These are phyloP conservation scores for Catostylus mosaicus DNA, from an alignment of 30 jellyfish, hydroid and myxozoan genomes.

Conservation along the genomic window DNA sequence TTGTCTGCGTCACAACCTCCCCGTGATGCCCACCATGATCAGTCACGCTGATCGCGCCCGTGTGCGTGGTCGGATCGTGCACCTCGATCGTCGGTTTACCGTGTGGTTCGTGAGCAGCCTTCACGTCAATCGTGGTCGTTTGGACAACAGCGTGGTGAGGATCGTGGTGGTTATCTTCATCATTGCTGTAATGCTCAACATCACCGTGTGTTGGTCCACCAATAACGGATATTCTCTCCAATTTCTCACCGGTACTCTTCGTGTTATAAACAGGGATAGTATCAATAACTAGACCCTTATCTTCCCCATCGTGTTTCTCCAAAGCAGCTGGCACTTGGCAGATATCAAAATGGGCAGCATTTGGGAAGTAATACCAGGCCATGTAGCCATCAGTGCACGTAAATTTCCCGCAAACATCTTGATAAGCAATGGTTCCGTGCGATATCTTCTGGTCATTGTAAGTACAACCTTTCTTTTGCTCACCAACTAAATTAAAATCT, in stretches of 20 bases:
- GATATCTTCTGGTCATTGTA: conserved; percentile 63
- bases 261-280: conserved; percentile 54
- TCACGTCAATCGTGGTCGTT: conserved; percentile 69
- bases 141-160: conserved; percentile 62
- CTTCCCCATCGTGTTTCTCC: conserved; percentile 22
- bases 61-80: conserved; percentile 58
- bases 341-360: conserved; percentile 43
- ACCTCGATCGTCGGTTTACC: conserved; percentile 68
- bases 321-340: conserved; percentile 65
- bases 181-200: conserved; percentile 39
- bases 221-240: conserved; percentile 70
- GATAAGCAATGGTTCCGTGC: conserved; percentile 70
- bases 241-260: conserved; percentile 68
- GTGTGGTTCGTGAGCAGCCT: conserved; percentile 71
- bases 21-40: conserved; percentile 79
- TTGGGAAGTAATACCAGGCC: conserved; percentile 77
- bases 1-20: conserved; percentile 55
- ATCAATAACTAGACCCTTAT: conserved; percentile 46
- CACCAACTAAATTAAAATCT: conserved; percentile 58
- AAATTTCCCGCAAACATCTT: conserved; percentile 68
- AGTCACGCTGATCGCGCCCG: conserved; percentile 58
- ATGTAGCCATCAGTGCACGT: conserved; percentile 72
- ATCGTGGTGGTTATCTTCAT: conserved; percentile 39
- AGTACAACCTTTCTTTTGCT: conserved; percentile 49
- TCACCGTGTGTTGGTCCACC: conserved; percentile 79